Conservation (phyloP, 1,140 invertebrate genomes). For the Vollenhovia emeryi region DNA sequence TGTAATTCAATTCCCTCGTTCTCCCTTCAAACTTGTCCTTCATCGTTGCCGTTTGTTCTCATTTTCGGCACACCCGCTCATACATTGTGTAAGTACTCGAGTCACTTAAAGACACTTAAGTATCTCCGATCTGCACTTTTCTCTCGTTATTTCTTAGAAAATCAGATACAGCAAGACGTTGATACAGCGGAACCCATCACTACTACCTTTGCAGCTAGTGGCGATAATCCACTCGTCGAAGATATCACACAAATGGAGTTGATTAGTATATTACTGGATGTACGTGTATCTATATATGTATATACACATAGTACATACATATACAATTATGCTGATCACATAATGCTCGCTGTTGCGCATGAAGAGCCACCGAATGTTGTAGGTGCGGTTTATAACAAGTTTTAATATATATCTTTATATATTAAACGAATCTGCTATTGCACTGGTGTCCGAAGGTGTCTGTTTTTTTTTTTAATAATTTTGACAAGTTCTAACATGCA, state of each 20-base stretch:
- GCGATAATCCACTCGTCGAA: neutral
- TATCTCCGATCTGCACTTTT: neutral
- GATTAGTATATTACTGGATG: neutral
- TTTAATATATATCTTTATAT: conserved; percentile 9
- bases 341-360: neutral
- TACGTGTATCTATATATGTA: neutral
- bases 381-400: neutral
- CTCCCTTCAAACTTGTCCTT: neutral
- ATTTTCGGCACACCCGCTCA: neutral
- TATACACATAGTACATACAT: neutral
- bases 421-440: neutral
- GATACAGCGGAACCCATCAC: neutral
- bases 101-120: neutral
- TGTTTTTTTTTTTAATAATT: conserved; percentile 17
- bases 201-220: neutral
- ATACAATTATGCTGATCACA: neutral
- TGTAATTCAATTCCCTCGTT: conserved; percentile 21
- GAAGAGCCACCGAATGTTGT: neutral
- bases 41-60: neutral
- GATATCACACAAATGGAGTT: conserved; percentile 11
- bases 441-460: neutral
- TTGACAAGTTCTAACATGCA: neutral
- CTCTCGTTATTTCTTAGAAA: neutral
- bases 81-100: conserved; percentile 11
- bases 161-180: neutral